Evolutionary conservation across 2,888 invertebrate species (phyloP).

Genomic region (Archips xylosteana): DNA sequence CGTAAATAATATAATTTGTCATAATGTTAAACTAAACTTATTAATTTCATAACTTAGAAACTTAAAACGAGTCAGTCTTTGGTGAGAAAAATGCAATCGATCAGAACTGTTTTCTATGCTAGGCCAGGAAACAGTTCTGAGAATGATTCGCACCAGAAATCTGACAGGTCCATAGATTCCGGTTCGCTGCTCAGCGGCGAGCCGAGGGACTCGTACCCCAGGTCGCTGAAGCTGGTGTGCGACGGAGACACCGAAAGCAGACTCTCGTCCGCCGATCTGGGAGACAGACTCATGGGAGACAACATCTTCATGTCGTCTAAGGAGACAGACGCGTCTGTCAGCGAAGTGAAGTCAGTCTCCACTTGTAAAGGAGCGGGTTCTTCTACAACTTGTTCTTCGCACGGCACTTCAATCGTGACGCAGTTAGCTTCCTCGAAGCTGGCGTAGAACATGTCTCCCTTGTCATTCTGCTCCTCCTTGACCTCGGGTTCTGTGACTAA

Average conservation of each 20-base stretch:
- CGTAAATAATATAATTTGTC: constrained; percentile 54
- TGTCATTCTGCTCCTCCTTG: constrained; percentile 69
- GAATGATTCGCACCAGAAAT: constrained; percentile 91
- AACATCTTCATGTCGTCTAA: constrained; percentile 78
- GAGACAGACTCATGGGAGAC: constrained; percentile 76
- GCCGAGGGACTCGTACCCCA: constrained; percentile 80
- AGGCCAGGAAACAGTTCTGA: constrained; percentile 92
- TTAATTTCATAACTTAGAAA: constrained; percentile 54
- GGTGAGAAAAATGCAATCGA: constrained; percentile 67
- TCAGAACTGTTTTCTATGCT: constrained; percentile 72
- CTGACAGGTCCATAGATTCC: constrained; percentile 82
- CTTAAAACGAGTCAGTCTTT: constrained; percentile 81
- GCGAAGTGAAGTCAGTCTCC: constrained; percentile 64
- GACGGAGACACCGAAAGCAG: constrained; percentile 73
- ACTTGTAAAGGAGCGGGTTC: constrained; percentile 59
- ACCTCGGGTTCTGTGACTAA: constrained; percentile 50
- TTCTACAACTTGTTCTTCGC: constrained; percentile 82
- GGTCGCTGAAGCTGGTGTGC: constrained; percentile 74
- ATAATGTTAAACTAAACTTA: constrained; percentile 47
- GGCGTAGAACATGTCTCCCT: constrained; percentile 89
- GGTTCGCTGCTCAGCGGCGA: constrained; percentile 81
- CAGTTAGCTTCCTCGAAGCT: constrained; percentile 90
- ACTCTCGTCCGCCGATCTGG: constrained; percentile 68
- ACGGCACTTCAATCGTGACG: constrained; percentile 89
- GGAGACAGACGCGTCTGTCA: constrained; percentile 62